phyloP scores from a whole-genome alignment of 2,888 invertebrate species.

The Torymus texanus region DNA sequence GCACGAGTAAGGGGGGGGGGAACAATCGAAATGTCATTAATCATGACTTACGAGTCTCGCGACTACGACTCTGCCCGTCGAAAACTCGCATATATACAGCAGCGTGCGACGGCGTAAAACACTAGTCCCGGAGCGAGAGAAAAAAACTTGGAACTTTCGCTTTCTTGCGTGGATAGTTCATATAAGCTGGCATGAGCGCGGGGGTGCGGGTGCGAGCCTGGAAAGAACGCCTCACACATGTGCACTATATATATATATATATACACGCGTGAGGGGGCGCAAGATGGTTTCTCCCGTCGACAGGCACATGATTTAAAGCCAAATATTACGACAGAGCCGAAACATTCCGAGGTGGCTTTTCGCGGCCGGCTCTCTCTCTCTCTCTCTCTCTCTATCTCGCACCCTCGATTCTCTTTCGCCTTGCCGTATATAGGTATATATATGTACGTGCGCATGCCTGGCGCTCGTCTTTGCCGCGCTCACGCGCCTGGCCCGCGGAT shows the following conservation, averaged over 20 bases:
- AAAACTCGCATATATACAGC: constrained; percentile 17
- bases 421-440: not conserved
- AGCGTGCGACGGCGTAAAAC: not conserved
- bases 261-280: constrained; percentile 12
- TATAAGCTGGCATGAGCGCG: too few species aligned
- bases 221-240: too few species aligned
- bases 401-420: not conserved
- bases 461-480: not conserved
- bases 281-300: constrained; percentile 67
- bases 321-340: constrained; percentile 74
- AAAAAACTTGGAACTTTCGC: constrained; percentile 29
- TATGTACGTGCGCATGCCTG: not conserved
- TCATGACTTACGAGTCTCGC: constrained; percentile 47
- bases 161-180: not conserved
- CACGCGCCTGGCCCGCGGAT: not conserved
- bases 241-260: too few species aligned
- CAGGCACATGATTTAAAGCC: constrained; percentile 75
- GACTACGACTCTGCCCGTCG: constrained; percentile 16
- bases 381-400: not conserved
- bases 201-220: too few species aligned
- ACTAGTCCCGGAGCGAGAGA: not conserved
- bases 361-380: constrained; percentile 35
- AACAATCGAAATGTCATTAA: constrained; percentile 57
- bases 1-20: not conserved
- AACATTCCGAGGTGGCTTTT: constrained; percentile 69